Conservation (phyloP, 1,140 invertebrate genomes). For the Calephelis nemesis region DNA sequence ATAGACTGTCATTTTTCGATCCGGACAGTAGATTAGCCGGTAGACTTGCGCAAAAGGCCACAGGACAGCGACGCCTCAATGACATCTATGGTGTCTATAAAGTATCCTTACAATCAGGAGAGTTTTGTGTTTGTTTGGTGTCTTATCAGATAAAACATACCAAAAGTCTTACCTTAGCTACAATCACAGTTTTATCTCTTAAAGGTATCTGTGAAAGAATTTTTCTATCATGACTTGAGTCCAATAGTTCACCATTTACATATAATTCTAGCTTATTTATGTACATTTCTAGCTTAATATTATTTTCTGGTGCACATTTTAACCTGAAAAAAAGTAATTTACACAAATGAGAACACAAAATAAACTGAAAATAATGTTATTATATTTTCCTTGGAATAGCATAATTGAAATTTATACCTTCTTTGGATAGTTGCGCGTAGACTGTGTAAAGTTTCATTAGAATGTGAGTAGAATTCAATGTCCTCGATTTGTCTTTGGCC, state of each 20-base stretch:
- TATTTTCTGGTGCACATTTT: slow-evolving; percentile 84
- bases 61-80: too few relatives aligned
- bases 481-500: slow-evolving; percentile 95
- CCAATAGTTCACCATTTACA: slow-evolving; percentile 92
- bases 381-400: slow-evolving; percentile 10
- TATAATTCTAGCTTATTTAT: slow-evolving; percentile 93
- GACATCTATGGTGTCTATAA: too few relatives aligned
- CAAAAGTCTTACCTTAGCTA: slow-evolving; percentile 84
- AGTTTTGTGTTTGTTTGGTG: too few relatives aligned
- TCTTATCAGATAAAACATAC: too few relatives aligned
- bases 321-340: slow-evolving; percentile 68
- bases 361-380: too few relatives aligned
- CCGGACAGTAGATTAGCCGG: too few relatives aligned
- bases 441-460: slow-evolving; percentile 94
- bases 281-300: slow-evolving; percentile 93
- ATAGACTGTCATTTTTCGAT: too few relatives aligned
- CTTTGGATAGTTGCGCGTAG: slow-evolving; percentile 80
- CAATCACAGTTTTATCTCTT: slow-evolving; percentile 95
- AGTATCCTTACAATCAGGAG: too few relatives aligned
- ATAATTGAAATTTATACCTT: slow-evolving; percentile 44
- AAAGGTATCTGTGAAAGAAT: slow-evolving; percentile 92
- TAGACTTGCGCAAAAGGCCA: too few relatives aligned
- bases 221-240: slow-evolving; percentile 93
- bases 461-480: slow-evolving; percentile 95
- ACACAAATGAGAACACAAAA: slow-evolving; percentile 1